Percentiles rank a stretch among this genome's conserved stretches.
Conservation (phyloP, 2,113 vertebrate species). For the Rhinoptilus africanus region DNA sequence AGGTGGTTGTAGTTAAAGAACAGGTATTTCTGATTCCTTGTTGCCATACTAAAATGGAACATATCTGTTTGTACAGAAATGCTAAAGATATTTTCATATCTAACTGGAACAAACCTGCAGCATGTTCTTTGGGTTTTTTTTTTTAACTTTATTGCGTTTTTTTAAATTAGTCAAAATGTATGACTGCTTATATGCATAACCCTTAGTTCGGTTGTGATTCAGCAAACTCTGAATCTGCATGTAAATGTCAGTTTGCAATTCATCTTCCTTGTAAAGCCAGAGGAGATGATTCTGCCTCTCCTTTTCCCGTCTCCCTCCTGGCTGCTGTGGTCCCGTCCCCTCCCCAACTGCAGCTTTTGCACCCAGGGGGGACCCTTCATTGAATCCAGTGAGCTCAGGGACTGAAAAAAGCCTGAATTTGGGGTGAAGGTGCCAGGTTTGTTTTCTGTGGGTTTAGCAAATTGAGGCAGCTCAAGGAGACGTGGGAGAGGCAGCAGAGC, state of each 20-base stretch:
- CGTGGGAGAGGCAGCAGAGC: accelerated
- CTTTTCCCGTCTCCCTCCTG: neutral
- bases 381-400: neutral
- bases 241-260: neutral
- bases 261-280: neutral
- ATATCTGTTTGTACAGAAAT: neutral
- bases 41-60: neutral
- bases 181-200: neutral
- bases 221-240: neutral
- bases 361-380: accelerated
- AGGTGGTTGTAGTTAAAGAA: neutral
- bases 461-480: neutral
- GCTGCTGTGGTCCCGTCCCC: neutral
- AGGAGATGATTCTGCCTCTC: neutral
- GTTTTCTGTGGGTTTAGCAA: neutral
- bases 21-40: neutral
- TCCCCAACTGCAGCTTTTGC: neutral
- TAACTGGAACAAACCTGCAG: neutral
- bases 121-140: accelerated
- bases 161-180: neutral
- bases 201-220: neutral
- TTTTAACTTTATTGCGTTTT: neutral
- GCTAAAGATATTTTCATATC: neutral
- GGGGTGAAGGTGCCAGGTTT: neutral
- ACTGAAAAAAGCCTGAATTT: neutral